These are phyloP conservation scores for Morpho helenor DNA, from an alignment of 2,888 invertebrate genomes.

Conservation along the genomic window DNA sequence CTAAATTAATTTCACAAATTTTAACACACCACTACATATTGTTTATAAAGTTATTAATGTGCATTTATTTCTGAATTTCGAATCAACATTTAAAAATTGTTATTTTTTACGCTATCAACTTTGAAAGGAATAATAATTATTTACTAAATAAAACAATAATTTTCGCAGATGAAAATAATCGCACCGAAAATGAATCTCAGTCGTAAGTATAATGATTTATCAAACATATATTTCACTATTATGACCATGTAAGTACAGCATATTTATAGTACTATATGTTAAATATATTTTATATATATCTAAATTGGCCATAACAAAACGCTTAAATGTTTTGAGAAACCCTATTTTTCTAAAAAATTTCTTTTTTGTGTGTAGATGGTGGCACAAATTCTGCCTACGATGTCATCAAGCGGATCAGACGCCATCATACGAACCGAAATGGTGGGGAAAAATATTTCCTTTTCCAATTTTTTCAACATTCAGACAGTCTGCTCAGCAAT, in stretches of 20 bases:
- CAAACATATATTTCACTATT: too few relatives aligned
- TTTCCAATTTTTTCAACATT: conserved; percentile 86
- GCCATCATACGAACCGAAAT: conserved; percentile 83
- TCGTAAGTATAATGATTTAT: conserved; percentile 15
- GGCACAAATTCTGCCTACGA: conserved; percentile 82
- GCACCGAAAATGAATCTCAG: neutral
- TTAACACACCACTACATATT: too few relatives aligned
- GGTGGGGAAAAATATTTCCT: conserved; percentile 83
- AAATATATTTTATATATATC: too few relatives aligned
- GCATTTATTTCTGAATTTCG: too few relatives aligned
- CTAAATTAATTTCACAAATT: too few relatives aligned
- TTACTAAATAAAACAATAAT: neutral
- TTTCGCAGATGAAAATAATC: conserved; percentile 23
- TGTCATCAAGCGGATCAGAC: conserved; percentile 80
- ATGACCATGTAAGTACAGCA: too few relatives aligned
- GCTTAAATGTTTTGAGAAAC: too few relatives aligned
- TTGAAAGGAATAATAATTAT: neutral
- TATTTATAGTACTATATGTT: too few relatives aligned
- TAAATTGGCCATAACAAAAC: too few relatives aligned
- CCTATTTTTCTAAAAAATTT: neutral
- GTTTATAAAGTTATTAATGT: too few relatives aligned
- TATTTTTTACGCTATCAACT: too few relatives aligned
- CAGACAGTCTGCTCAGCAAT: conserved; percentile 66
- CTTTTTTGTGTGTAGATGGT: conserved; percentile 68
- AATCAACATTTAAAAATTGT: too few relatives aligned